A percentile compares a stretch with the other conserved stretches of the same genome.
Conservation (phyloP, 2,888 invertebrate genomes). For the Alsophila aescularia region DNA sequence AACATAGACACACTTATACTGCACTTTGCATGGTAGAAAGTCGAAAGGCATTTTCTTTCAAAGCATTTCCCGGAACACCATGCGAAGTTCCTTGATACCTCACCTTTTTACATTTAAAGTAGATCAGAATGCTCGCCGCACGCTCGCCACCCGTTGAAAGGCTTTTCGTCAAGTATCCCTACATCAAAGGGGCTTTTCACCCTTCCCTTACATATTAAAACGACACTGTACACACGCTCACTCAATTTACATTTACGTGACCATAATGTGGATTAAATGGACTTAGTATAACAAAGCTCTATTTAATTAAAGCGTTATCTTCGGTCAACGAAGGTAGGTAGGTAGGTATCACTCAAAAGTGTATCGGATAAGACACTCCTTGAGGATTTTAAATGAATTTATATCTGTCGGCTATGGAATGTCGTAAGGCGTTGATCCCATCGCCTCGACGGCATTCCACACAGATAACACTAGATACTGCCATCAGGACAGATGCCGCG, state of each 20-base stretch:
- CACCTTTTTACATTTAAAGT: conserved; percentile 45
- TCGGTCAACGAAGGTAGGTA: conserved; percentile 21
- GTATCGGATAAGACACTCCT: conserved; percentile 39
- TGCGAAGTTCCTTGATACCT: conserved; percentile 35
- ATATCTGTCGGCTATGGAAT: conserved; percentile 53
- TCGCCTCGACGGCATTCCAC: conserved; percentile 55
- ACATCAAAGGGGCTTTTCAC: conserved; percentile 53
- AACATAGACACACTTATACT: conserved; percentile 26
- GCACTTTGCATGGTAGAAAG: conserved; percentile 33
- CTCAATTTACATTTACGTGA: conserved; percentile 32
- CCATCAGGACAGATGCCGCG: conserved; percentile 55
- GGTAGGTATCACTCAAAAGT: conserved; percentile 39
- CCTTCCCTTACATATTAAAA: conserved; percentile 43
- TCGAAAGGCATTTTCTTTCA: conserved; percentile 26
- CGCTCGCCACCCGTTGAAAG: conserved; percentile 42
- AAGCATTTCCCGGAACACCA: conserved; percentile 38
- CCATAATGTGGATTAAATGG: conserved; percentile 31
- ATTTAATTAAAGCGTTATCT: conserved; percentile 49
- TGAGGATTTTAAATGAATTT: conserved; percentile 47
- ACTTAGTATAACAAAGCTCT: conserved; percentile 33
- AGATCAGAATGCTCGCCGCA: conserved; percentile 33
- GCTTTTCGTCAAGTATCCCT: conserved; percentile 48
- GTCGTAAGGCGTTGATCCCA: conserved; percentile 54
- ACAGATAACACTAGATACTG: conserved; percentile 54
- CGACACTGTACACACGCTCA: conserved; percentile 31